Conservation (phyloP, 2,797 vertebrate species). For the Nannoperca obscura region DNA sequence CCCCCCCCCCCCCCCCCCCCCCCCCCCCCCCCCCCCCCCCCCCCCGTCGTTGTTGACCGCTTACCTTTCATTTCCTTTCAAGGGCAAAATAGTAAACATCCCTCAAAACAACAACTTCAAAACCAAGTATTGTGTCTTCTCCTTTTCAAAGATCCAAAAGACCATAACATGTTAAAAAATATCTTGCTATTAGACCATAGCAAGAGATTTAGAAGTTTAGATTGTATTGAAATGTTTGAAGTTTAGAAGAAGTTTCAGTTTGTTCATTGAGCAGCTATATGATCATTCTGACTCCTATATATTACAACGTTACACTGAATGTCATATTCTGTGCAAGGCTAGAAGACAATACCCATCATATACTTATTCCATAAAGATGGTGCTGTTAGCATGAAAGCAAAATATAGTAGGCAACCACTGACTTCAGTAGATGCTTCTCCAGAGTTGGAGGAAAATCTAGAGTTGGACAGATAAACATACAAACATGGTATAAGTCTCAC, state of each 20-base stretch:
- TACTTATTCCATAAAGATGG: neutral
- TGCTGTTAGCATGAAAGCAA: neutral
- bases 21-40: no score
- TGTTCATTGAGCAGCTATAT: neutral
- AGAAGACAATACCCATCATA: neutral
- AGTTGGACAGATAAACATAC: neutral
- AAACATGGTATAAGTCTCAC: neutral
- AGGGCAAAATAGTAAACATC: slow-evolving; percentile 54
- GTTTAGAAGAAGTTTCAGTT: neutral
- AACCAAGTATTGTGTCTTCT: slow-evolving; percentile 24
- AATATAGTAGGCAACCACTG: neutral
- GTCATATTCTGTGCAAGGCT: neutral
- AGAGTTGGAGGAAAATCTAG: neutral
- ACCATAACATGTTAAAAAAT: neutral
- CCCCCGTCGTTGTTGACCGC: slow-evolving; percentile 28
- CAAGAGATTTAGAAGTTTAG: neutral
- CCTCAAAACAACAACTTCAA: slow-evolving; percentile 44
- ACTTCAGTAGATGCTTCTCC: neutral
- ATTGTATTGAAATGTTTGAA: neutral
- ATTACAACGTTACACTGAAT: neutral
- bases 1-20: no score
- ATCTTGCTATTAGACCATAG: no score
- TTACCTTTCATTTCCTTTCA: slow-evolving; percentile 63
- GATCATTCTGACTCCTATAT: neutral
- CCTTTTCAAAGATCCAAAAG: slow-evolving; percentile 39